Percentiles rank a stretch among this genome's conserved stretches.
phyloP scores from a whole-genome alignment of 1,140 invertebrate genomes.

The Chelonus insularis region DNA sequence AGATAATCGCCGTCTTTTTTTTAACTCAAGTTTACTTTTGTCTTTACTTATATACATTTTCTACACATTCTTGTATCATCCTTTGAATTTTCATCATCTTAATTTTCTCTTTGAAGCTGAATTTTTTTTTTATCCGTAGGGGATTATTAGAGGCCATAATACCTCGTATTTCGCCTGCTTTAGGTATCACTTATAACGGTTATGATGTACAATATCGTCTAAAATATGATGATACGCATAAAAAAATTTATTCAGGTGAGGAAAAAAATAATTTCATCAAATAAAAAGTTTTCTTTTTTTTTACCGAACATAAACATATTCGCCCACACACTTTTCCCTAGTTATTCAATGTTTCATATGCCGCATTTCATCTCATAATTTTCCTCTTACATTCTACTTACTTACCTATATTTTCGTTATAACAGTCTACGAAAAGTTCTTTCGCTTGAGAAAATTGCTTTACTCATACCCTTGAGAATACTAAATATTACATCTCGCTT shows the following conservation, averaged over 20 bases:
- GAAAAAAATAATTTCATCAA: too few relatives aligned
- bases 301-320: too few relatives aligned
- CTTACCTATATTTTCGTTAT: constrained; percentile 3
- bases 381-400: not conserved
- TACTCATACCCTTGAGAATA: not conserved
- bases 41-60: not conserved
- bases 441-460: not conserved
- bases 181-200: too few relatives aligned
- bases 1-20: not conserved
- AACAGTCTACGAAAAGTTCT: not conserved
- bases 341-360: not conserved
- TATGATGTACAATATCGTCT: too few relatives aligned
- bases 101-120: constrained; percentile 1
- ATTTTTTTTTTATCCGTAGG: too few relatives aligned
- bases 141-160: too few relatives aligned
- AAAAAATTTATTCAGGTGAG: too few relatives aligned
- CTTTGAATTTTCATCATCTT: not conserved
- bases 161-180: too few relatives aligned
- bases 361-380: constrained; percentile 1
- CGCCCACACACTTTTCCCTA: not conserved
- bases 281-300: too few relatives aligned
- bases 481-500: not conserved
- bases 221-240: too few relatives aligned
- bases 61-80: too few relatives aligned
- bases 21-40: not conserved